Conservation (phyloP, 1,140 invertebrate species). For the Penaeus chinensis region DNA sequence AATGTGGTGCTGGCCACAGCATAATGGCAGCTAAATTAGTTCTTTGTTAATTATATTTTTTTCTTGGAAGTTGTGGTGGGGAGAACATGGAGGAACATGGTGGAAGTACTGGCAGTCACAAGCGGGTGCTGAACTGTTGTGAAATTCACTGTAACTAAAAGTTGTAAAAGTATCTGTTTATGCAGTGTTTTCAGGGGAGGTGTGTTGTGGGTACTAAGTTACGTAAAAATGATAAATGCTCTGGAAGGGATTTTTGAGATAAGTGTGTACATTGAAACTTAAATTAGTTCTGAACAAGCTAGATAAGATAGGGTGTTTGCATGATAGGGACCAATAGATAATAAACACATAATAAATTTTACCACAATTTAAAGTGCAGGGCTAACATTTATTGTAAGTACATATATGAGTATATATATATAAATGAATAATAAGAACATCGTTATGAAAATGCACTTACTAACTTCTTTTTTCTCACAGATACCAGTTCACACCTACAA, state of each 20-base stretch:
- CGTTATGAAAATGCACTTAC: background rate
- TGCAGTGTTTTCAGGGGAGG: background rate
- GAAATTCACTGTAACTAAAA: background rate
- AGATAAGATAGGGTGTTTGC: no score
- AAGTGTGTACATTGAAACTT: no score
- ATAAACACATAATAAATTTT: background rate
- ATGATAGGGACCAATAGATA: no score
- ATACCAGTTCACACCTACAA: conserved; percentile 60
- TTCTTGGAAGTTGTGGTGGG: no score
- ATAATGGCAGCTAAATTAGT: no score
- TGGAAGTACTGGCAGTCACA: no score
- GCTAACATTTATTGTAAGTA: background rate
- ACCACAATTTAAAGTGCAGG: background rate
- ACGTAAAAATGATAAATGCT: background rate
- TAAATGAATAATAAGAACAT: background rate
- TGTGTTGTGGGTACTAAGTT: background rate
- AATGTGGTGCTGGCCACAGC: no score
- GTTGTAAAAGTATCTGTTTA: background rate
- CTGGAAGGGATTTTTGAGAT: background rate
- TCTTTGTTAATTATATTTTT: no score
- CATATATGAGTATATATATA: background rate
- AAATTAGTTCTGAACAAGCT: no score
- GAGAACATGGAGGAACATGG: no score
- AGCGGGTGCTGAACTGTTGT: background rate
- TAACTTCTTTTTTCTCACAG: conserved; percentile 22